Evolutionary conservation across 1,140 invertebrate genomes (phyloP).

Genomic region (Dinoponera quadriceps): DNA sequence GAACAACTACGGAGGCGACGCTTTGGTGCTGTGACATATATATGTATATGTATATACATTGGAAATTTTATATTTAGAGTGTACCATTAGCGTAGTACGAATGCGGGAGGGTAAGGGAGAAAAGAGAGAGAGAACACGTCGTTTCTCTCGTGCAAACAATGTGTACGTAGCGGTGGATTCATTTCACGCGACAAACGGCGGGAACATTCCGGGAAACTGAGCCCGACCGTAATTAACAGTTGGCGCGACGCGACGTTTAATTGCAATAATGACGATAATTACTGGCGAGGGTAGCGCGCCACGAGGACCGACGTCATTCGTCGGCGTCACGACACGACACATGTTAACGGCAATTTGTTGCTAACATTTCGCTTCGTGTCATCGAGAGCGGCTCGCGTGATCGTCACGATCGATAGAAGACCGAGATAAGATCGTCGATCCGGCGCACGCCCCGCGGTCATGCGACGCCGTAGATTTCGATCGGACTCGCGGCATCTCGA

Average conservation of each 20-base stretch:
- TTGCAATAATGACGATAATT: slow-evolving; percentile 74
- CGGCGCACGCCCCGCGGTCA: background rate
- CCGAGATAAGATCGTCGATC: slow-evolving; percentile 54
- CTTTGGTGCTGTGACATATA: background rate
- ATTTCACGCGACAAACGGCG: slow-evolving; percentile 31
- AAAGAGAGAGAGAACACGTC: too few species aligned
- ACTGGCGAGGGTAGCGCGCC: slow-evolving; percentile 16
- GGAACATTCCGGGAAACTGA: slow-evolving; percentile 57
- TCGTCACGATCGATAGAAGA: slow-evolving; percentile 51
- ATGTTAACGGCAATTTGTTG: slow-evolving; percentile 64
- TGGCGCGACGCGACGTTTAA: slow-evolving; percentile 67
- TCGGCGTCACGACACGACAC: slow-evolving; percentile 56
- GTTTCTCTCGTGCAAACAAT: slow-evolving; percentile 39
- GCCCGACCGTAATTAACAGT: slow-evolving; percentile 62
- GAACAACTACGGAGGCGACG: slow-evolving; percentile 35
- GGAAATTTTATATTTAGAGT: slow-evolving; percentile 57
- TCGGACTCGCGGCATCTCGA: slow-evolving; percentile 17
- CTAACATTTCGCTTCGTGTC: slow-evolving; percentile 62
- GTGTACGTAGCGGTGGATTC: slow-evolving; percentile 28
- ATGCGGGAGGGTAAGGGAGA: background rate
- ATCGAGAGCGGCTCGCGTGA: slow-evolving; percentile 63
- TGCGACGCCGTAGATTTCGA: slow-evolving; percentile 30
- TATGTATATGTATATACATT: background rate
- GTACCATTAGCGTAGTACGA: slow-evolving; percentile 17
- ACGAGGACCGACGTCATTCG: slow-evolving; percentile 42